Conservation (phyloP, 2,113 vertebrate species). For the Mesitornis unicolor region DNA sequence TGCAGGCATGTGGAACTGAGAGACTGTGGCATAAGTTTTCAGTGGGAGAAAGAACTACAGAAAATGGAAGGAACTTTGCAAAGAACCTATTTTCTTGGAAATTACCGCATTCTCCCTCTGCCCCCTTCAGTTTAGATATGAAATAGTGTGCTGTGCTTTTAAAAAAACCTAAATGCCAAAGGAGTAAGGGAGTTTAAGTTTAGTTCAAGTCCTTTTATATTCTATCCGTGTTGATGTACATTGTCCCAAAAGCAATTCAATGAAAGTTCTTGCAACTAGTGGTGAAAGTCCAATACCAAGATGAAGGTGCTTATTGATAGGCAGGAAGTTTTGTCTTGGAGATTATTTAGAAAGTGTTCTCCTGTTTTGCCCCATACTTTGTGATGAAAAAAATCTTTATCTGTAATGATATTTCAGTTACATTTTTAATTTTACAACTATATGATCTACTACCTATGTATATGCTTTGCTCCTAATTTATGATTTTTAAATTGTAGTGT, state of each 20-base stretch:
- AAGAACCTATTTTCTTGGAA: neutral
- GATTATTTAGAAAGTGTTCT: neutral
- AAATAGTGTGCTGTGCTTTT: neutral
- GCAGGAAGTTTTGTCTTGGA: neutral
- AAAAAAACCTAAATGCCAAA: neutral
- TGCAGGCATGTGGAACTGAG: rapidly evolving
- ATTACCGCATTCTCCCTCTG: neutral
- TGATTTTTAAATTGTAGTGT: neutral
- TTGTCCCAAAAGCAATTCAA: neutral
- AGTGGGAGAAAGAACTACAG: neutral
- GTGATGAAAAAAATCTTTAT: neutral
- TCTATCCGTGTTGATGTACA: neutral
- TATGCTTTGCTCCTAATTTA: neutral
- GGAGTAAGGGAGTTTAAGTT: neutral
- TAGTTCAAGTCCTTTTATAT: neutral
- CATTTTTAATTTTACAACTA: neutral
- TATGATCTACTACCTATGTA: neutral
- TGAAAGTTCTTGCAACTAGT: neutral
- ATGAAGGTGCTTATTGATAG: neutral
- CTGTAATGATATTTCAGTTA: neutral
- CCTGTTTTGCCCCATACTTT: neutral
- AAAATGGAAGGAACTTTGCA: neutral
- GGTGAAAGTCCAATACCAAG: neutral
- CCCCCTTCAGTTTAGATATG: neutral
- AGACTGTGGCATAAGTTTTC: neutral